Base-by-base conservation (phyloP, 2,888 invertebrate species). In the Biston betularia region DNA sequence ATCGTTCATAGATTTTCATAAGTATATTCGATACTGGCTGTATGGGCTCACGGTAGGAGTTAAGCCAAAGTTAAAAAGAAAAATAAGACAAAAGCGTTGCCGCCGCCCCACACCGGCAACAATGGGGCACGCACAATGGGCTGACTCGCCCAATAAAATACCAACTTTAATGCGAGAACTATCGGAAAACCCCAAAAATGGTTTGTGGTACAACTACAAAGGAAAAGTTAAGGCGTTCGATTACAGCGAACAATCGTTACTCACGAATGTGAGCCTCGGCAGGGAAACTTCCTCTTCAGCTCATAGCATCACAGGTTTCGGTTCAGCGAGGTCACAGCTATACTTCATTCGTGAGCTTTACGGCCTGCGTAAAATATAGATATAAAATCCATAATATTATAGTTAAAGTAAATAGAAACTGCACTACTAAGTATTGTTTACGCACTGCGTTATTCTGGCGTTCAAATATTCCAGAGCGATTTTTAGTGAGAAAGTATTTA, bases 101-200 rank as follows among this genome's bases (percentile, higher is more conserved):
- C 75, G 75, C 80, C 71, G 24, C 24, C 24, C 24, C 3, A 24
- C 24, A 68, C 61, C 70, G 66, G 74, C 76, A 77, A 78, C 79
- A 79, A 78, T 72, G 69, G 74, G 72, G 76, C 81, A 82, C 81
- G 79, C 83, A 86, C 85, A 83, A 83, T 79, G 79, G 73, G 54
- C 52, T 70, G 80, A 76, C 75, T 76, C 70, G 75, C 61, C 79
- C 75, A 80, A 86, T 88, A 86, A 87, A 84, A 83, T 80, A 83
- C 79, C 72, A 77, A 81, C 78, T 83, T 84, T 82, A 87, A 83
- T 78, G 81, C 78, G 74, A 75, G 73, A 77, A 75, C 77, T 73
- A 73, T 76, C 69, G 73, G 67, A 69, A 68, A 71, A 71, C 65
- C 73, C 70, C 69, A 74, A 75, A 75, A 75, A 75, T 79, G 70